Evolutionary conservation across 2,797 vertebrate species (phyloP).

Genomic region (Gila robusta): DNA sequence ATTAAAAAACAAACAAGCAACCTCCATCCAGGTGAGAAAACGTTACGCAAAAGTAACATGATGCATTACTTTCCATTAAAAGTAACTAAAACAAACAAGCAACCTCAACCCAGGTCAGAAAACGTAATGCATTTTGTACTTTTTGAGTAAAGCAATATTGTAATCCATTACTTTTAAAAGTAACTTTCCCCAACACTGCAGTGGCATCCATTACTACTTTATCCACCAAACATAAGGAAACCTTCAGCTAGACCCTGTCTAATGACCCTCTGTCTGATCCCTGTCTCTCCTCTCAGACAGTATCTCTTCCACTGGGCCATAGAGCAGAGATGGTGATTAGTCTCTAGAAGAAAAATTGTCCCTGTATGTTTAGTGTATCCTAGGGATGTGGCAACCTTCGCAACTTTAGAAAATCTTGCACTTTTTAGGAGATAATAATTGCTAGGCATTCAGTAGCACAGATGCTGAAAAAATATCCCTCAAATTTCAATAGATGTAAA

Average conservation of each 20-base stretch:
- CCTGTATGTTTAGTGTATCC: background rate
- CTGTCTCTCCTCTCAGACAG: slow-evolving; percentile 7
- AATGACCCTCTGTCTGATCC: background rate
- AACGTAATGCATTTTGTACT: background rate
- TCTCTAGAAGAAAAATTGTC: background rate
- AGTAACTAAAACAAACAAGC: no score
- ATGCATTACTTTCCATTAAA: background rate
- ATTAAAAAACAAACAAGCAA: background rate
- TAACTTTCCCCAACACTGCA: background rate
- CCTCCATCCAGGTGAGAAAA: background rate
- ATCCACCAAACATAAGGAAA: slow-evolving; percentile 7
- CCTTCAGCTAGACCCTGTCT: background rate
- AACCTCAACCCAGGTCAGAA: no score
- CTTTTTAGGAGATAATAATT: background rate
- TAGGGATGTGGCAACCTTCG: background rate
- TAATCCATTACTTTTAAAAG: background rate
- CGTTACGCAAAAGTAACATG: background rate
- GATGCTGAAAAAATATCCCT: background rate
- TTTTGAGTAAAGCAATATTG: background rate
- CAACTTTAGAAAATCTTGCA: background rate
- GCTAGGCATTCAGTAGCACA: background rate
- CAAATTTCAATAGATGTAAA: background rate
- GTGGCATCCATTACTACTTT: slow-evolving; percentile 5
- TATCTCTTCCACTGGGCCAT: background rate
- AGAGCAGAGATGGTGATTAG: background rate